Evolutionary conservation across 2,888 invertebrate genomes (phyloP).

Genomic region (Erannis defoliaria): DNA sequence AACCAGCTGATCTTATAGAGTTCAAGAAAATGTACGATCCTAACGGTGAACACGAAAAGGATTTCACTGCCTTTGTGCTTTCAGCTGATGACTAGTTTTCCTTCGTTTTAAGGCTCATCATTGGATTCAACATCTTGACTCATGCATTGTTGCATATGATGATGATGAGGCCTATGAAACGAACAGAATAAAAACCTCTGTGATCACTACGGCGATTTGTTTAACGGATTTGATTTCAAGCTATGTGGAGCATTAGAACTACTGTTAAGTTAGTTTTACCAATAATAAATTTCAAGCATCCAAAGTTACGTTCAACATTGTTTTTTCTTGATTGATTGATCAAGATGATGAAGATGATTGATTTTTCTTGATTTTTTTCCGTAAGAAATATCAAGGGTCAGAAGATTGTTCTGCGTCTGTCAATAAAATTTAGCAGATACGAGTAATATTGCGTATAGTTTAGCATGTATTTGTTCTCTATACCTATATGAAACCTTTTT

Average conservation of each 20-base stretch:
- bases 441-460: too few relatives aligned
- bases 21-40: slow-evolving; percentile 73
- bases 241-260: slow-evolving; percentile 64
- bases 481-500: neutral
- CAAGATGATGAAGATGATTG: too few relatives aligned
- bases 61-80: slow-evolving; percentile 64
- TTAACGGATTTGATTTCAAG: slow-evolving; percentile 18
- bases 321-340: neutral
- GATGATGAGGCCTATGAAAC: too few relatives aligned
- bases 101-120: neutral
- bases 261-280: neutral
- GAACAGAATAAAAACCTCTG: neutral
- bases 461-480: neutral
- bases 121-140: neutral
- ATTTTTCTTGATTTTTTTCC: neutral
- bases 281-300: slow-evolving; percentile 8
- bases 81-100: slow-evolving; percentile 35
- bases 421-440: too few relatives aligned
- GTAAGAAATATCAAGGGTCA: too few relatives aligned
- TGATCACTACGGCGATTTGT: neutral
- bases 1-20: slow-evolving; percentile 60
- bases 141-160: neutral
- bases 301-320: neutral
- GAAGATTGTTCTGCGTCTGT: too few relatives aligned
- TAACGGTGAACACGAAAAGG: slow-evolving; percentile 65